Evolutionary conservation across 1,140 invertebrate species (phyloP), one percentile per base, ranked within the genome.

Genomic region (Ridgeia piscesae): DNA sequence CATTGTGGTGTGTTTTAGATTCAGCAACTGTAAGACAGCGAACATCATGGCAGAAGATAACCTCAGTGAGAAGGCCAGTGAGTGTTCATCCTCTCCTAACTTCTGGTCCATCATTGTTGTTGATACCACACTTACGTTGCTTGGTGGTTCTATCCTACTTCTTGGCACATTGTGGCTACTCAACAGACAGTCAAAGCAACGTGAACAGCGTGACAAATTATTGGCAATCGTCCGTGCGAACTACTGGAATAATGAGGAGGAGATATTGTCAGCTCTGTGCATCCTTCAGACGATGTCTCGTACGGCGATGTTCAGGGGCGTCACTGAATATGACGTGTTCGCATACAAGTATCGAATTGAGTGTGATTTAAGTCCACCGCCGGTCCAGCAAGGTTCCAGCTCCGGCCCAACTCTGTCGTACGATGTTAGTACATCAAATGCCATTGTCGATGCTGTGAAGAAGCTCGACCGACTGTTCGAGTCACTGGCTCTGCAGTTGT

Each of bases 241-340:
- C 91, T 93, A 88, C 89, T 93, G 92, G 92, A 91, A 92, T n/a
- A 89, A 93, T 31, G 92, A 93, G 89, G 91, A 93, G n/a, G 33
- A 93, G 48, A 92, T 93, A 35, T 34, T 50, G n/a, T 77, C 33
- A 33, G 35, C 92, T 33, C 35, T 93, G 33, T 91, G 77, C 33
- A 89, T 93, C 33, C 42, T 93, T 35, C 42, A 33, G 33, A 92
- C 89, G 50, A 93, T 93, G 92, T 77, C 50, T 35, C 35, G 89
- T 35, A 88, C 91, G 17, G 48, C 50, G 31, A 91, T 93, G 34
- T 93, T 93, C 58, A 48, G 91, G 31, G 92, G 92, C 33, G 89
- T 93, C 34, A 92, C 92, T 9, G 91, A 92, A 11, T 91, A 48
- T 14, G 91, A 93, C 33, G 34, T 93, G 33, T 89, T 93, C 33